phyloP scores from a whole-genome alignment of 2,113 vertebrate species.

The Xerus inauris region DNA sequence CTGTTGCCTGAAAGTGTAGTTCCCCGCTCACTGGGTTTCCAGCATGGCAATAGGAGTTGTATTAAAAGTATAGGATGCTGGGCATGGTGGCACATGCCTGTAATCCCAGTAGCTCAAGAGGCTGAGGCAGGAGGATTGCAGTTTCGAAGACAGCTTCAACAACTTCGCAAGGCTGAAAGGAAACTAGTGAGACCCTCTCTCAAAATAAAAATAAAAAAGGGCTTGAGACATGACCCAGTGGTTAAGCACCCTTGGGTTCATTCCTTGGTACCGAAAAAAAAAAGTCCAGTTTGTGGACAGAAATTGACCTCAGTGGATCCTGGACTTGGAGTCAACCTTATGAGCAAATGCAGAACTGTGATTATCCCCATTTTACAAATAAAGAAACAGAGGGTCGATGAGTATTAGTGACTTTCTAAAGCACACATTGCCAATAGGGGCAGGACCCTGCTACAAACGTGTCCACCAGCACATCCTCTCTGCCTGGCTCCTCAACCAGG shows the following conservation, averaged over 20 bases:
- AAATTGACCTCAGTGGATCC: background rate
- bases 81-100: too few species aligned
- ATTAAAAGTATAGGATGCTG: background rate
- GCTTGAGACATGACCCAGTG: too few species aligned
- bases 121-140: too few species aligned
- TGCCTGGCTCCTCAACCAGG: accelerated
- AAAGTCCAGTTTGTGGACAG: too few species aligned
- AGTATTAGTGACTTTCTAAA: background rate
- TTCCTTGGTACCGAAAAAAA: too few species aligned
- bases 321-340: background rate
- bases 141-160: too few species aligned
- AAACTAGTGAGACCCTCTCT: too few species aligned
- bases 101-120: too few species aligned
- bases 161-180: too few species aligned
- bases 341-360: background rate
- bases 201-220: too few species aligned
- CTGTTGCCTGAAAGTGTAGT: background rate
- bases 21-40: background rate
- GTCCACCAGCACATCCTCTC: accelerated
- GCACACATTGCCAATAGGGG: background rate
- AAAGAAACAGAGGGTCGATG: background rate
- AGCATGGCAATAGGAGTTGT: accelerated
- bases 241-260: too few species aligned
- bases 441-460: background rate
- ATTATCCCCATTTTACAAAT: background rate